These are phyloP conservation scores for Brachyopa scutellaris DNA, from an alignment of 2,888 invertebrate genomes.

Conservation along the genomic window DNA sequence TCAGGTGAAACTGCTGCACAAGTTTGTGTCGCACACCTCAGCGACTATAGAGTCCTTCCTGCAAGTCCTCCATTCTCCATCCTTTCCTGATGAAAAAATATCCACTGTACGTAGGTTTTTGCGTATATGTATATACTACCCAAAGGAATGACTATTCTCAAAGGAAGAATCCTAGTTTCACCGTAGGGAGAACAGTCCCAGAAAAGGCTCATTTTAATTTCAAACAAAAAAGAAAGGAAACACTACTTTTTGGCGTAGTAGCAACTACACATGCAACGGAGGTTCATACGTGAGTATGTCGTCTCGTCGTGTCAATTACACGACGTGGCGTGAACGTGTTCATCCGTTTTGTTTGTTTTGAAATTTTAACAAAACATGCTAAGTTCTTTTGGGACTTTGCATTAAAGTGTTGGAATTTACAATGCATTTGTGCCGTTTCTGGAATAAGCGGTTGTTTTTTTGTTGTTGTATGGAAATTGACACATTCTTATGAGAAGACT, in stretches of 20 bases:
- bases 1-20: constrained; percentile 16
- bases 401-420: background rate
- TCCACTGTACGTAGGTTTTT: constrained; percentile 7
- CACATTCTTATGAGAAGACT: too few relatives aligned
- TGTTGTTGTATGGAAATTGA: too few relatives aligned
- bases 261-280: background rate
- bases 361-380: constrained; percentile 34
- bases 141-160: constrained; percentile 30
- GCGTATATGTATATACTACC: background rate
- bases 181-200: constrained; percentile 5
- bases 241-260: constrained; percentile 11
- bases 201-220: constrained; percentile 23
- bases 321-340: constrained; percentile 3
- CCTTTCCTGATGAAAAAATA: constrained; percentile 19
- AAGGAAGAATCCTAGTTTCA: constrained; percentile 25
- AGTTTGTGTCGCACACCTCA: background rate
- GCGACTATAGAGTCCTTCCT: background rate
- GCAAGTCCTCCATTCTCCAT: background rate
- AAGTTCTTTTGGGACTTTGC: constrained; percentile 40
- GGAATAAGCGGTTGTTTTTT: too few relatives aligned
- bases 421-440: background rate
- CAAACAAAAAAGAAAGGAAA: background rate
- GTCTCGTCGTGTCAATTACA: constrained; percentile 19
- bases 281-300: background rate
- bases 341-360: constrained; percentile 24